Base-by-base conservation (phyloP, 2,797 vertebrate genomes). In the Esox lucius region DNA sequence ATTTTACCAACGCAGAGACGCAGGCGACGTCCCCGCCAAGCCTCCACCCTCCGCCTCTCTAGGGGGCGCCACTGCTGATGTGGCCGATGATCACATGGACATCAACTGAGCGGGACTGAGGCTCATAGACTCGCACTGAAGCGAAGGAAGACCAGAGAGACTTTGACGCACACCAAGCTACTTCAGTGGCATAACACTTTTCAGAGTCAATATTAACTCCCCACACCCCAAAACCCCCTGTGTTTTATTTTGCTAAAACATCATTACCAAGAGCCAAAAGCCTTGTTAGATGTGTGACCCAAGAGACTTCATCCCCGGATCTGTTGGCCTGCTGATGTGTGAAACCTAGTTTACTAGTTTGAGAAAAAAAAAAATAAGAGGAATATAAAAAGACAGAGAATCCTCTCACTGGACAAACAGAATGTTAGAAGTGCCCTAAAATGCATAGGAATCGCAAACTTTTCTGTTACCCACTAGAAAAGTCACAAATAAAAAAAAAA, bases 1-100 rank as follows among this genome's bases (percentile, higher is more conserved):
- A 68, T 98, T 98, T 82, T 98, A 98, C 88, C 96, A 98, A 84
- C 94, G 94, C 74, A 87, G 93, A 88, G 94, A 94, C 9, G 48
- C 17, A 0, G 87, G 88, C 73, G 92, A 93, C 24, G 74, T 76
- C 53, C 79, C 90, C 22, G 79, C 89, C 70, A 93, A 92, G 86
- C 81, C 91, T 77, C 89, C 90, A 71, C 85, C 94, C 35, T 93
- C 93, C 1, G 91, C 91, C 53, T 92, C 93, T 0, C 79, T 92
- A 66, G 92, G 93, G 61, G 93, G 91, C 80, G 93, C 90, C 51
- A 92, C 88, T 53, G 80, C 89, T 0, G 92, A 94, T 51, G 77
- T 84, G 11, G 81, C 74, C 9, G 94, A 95, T 0, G 93, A 95
- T 86, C 91, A 91, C 89, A 95, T 95, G 94, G 94, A 95, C 89